Evolutionary conservation across 92 coral and sea anemone genomes (phyloP).

Genomic region (Parazoanthus swiftii): DNA sequence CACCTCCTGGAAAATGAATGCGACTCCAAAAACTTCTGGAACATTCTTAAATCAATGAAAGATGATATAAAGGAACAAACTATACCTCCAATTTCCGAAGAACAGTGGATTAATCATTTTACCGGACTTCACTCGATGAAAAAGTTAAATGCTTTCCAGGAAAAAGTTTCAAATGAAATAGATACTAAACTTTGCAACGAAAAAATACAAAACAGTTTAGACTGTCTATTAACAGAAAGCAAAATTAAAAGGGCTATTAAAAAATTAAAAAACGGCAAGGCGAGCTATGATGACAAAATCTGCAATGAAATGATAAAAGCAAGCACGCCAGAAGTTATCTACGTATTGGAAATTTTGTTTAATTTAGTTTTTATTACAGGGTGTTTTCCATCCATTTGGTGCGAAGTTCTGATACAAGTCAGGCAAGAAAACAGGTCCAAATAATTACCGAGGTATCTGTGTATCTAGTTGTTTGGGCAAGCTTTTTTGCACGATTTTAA

Average conservation of each 20-base stretch:
- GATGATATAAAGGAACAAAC: slow-evolving; percentile 25
- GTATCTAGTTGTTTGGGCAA: slow-evolving; percentile 54
- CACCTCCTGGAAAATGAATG: no score
- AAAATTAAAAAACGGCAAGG: no score
- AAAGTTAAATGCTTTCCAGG: slow-evolving; percentile 3
- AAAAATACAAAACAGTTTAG: not conserved
- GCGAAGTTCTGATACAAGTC: no score
- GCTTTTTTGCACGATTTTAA: slow-evolving; percentile 42
- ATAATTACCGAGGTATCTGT: no score
- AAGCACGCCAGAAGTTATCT: slow-evolving; percentile 27
- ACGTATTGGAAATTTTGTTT: no score
- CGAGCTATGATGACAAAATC: slow-evolving; percentile 39
- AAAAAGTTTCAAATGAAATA: not conserved
- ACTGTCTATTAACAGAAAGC: slow-evolving; percentile 21
- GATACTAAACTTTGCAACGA: not conserved
- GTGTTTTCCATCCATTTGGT: no score
- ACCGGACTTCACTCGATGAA: no score
- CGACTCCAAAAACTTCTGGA: no score
- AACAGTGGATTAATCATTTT: slow-evolving; percentile 46
- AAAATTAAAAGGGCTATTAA: slow-evolving; percentile 34
- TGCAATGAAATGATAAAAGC: slow-evolving; percentile 52
- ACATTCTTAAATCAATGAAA: no score
- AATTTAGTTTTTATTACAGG: no score
- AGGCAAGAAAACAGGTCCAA: no score
- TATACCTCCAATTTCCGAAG: slow-evolving; percentile 39